These are phyloP conservation scores for Muricea muricata DNA, from an alignment of 92 coral and sea anemone genomes.

Conservation along the genomic window DNA sequence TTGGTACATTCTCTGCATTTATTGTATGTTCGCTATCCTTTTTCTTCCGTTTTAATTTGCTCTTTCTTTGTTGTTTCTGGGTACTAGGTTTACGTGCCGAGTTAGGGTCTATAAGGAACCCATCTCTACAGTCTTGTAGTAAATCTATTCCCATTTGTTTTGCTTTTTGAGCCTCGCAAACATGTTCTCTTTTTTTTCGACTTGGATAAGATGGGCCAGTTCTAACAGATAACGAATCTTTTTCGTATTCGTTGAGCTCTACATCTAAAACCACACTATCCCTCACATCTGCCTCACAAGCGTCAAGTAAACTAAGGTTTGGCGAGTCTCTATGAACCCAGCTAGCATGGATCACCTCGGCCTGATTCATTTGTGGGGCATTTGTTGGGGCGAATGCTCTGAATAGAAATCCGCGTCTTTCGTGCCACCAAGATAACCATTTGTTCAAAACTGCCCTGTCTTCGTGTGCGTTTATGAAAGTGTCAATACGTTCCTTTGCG, in stretches of 20 bases:
- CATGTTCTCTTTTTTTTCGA: background rate
- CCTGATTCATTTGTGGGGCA: constrained; percentile 68
- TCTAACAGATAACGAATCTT: constrained; percentile 40
- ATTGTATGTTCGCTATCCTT: too few relatives aligned
- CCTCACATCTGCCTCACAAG: constrained; percentile 41
- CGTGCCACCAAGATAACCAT: constrained; percentile 72
- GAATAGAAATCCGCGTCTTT: constrained; percentile 66
- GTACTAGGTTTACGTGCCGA: background rate
- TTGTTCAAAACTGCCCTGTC: constrained; percentile 35
- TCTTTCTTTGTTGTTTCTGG: too few relatives aligned
- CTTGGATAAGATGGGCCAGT: constrained; percentile 31
- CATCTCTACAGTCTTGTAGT: background rate
- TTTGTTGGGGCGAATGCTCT: constrained; percentile 52
- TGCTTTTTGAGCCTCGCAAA: constrained; percentile 14
- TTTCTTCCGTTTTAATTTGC: too few relatives aligned
- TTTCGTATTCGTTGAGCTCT: constrained; percentile 28
- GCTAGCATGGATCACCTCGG: constrained; percentile 69
- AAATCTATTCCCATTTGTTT: constrained; percentile 45
- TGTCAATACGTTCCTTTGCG: constrained; percentile 31
- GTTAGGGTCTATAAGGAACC: background rate
- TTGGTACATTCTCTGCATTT: too few relatives aligned
- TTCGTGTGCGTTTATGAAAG: constrained; percentile 10
- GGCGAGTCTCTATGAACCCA: constrained; percentile 63
- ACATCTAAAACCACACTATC: constrained; percentile 38
- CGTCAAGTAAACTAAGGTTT: constrained; percentile 40